Evolutionary conservation across 1,140 invertebrate species (phyloP), one percentile per base, ranked within the genome.

Genomic region (Drosophila ercepeae): DNA sequence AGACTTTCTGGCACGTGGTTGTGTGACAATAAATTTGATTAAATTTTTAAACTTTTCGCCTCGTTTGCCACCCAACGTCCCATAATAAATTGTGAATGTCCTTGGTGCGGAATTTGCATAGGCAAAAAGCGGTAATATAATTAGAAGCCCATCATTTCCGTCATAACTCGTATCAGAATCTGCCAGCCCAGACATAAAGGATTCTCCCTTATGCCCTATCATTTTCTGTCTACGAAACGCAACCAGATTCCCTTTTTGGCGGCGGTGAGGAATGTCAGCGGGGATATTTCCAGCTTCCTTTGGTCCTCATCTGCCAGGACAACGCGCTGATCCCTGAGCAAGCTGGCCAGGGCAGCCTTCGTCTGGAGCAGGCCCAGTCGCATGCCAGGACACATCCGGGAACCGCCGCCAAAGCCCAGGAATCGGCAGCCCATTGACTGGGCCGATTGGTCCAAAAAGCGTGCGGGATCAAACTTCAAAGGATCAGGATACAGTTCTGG

Each of bases 381-480:
- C 81, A 89, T 92, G 4, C 95, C 95, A 65, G 96, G 95, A 86
- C 95, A 96, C 90, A 95, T 95, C 36, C 95, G 93, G 0, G 94
- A 93, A 3, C 95, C 95, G 34, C 94, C 93, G 0, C 95, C 95
- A 81, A 96, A 97, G 4, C 95, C 94, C 32, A 96, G 81, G 84
- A 93, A 96, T 1, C 92, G 48, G 79, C 93, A 93, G 0, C 89
- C 92, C 36, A 92, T 92, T 3, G 29, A 32, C 11, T 32, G 3
- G 91, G 78, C 16, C 7, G 91, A 90, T 50, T 94, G 92, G 0
- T 91, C 79, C 34, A 90, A 86, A 60, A 95, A 95, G 52, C 94
- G 89, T 45, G 95, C 94, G 0, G 94, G 94, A 67, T 92, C 91
- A 71, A 94, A 95, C 6, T 83, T 74, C 5, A 93, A 68, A 0